A percentile compares a stretch with the other conserved stretches of the same genome.
Evolutionary conservation across 1,140 invertebrate species (phyloP).

Genomic region (Zaprionus nigranus): DNA sequence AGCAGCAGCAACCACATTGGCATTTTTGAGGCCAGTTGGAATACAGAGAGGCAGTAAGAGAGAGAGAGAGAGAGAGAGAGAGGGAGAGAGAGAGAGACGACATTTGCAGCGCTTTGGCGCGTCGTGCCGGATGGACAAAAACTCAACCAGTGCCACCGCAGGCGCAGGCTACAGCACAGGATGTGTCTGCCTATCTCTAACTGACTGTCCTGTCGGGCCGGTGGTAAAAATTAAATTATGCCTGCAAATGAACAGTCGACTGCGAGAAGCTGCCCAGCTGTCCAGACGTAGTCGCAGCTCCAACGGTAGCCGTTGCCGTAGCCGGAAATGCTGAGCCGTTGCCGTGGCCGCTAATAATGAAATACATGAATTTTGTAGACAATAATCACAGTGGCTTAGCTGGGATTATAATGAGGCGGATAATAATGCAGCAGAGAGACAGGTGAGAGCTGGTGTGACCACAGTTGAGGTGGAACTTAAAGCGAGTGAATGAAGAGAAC

Average conservation of each 20-base stretch:
- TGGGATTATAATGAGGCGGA: slow-evolving; percentile 64
- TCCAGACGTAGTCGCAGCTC: background rate
- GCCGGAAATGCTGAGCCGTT: slow-evolving; percentile 59
- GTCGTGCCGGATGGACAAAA: slow-evolving; percentile 28
- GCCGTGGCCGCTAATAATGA: slow-evolving; percentile 70
- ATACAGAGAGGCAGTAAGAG: background rate
- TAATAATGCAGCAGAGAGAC: slow-evolving; percentile 39
- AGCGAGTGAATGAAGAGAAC: background rate
- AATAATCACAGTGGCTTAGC: slow-evolving; percentile 77
- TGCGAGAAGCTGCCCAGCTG: slow-evolving; percentile 31
- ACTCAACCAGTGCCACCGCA: slow-evolving; percentile 19
- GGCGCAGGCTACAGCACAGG: slow-evolving; percentile 36
- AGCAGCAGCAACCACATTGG: slow-evolving; percentile 54
- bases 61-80: background rate
- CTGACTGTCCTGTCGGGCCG: slow-evolving; percentile 30
- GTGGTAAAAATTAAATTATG: slow-evolving; percentile 82
- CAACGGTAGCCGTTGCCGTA: slow-evolving; percentile 11
- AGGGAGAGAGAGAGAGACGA: slow-evolving; percentile 1
- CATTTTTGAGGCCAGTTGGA: slow-evolving; percentile 46
- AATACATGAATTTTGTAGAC: slow-evolving; percentile 83
- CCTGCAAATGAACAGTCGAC: slow-evolving; percentile 75
- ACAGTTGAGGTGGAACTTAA: slow-evolving; percentile 23
- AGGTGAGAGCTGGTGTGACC: background rate
- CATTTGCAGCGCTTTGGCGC: slow-evolving; percentile 37
- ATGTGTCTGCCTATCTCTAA: slow-evolving; percentile 34